Conservation (phyloP, 2,113 vertebrate species). For the Tympanuchus pallidicinctus region DNA sequence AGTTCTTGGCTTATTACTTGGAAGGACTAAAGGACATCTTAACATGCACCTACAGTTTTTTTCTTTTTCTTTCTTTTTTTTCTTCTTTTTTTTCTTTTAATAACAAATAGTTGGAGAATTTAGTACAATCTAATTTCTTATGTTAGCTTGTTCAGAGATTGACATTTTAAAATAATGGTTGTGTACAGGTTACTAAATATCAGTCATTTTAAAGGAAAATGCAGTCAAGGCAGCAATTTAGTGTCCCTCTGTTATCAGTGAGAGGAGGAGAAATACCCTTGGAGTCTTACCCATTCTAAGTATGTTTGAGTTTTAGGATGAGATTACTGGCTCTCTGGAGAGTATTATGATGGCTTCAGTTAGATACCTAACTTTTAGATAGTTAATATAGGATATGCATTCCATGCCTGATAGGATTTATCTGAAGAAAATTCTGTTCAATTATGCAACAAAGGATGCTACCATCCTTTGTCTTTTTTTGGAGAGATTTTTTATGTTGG, state of each 20-base stretch:
- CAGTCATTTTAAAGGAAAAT: constrained; percentile 10
- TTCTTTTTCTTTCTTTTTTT: neutral
- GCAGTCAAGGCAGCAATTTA: neutral
- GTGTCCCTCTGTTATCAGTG: constrained; percentile 10
- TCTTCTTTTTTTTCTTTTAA: neutral
- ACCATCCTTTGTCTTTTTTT: neutral
- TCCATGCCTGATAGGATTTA: neutral
- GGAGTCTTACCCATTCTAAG: constrained; percentile 35
- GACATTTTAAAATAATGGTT: neutral
- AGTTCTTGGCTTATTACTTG: neutral
- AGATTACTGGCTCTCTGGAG: constrained; percentile 47
- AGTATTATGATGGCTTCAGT: constrained; percentile 32
- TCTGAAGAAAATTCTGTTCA: neutral
- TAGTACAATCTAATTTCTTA: neutral
- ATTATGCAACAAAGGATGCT: neutral
- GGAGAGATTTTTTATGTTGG: neutral
- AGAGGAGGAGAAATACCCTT: constrained; percentile 27
- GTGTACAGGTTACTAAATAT: constrained; percentile 11
- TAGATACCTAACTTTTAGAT: constrained; percentile 13
- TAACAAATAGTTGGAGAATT: neutral
- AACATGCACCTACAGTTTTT: neutral
- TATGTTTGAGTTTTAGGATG: constrained; percentile 49
- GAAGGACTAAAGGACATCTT: neutral
- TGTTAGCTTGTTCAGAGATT: constrained; percentile 5
- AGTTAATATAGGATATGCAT: neutral